Evolutionary conservation across 1,140 invertebrate species (phyloP).

Genomic region (Papilio polytes): DNA sequence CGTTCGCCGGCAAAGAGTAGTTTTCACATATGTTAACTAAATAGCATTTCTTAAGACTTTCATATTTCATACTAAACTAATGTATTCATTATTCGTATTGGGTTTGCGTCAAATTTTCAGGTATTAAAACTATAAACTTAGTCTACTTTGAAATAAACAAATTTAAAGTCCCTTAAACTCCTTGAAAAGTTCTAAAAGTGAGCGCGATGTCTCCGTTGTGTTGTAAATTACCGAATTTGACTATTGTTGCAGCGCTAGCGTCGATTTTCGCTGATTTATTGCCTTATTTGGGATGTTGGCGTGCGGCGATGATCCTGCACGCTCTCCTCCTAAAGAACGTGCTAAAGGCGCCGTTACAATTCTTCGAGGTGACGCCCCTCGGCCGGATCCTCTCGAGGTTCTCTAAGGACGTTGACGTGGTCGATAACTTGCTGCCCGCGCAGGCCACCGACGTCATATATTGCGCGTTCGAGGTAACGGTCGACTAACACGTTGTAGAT

Average conservation of each 20-base stretch:
- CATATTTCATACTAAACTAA: slow-evolving; percentile 56
- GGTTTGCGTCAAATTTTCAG: not conserved
- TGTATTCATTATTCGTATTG: slow-evolving; percentile 74
- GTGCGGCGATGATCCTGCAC: slow-evolving; percentile 91
- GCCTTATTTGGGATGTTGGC: slow-evolving; percentile 88
- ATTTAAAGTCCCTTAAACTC: not conserved
- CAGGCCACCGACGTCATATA: slow-evolving; percentile 89
- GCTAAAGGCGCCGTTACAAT: slow-evolving; percentile 89
- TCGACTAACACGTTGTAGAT: not conserved
- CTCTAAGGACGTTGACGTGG: slow-evolving; percentile 90
- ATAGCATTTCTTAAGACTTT: not conserved
- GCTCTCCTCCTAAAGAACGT: slow-evolving; percentile 89
- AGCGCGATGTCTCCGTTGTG: not conserved
- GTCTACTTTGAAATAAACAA: not conserved
- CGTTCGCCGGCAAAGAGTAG: slow-evolving; percentile 17
- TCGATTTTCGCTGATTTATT: slow-evolving; percentile 89
- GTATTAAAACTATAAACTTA: not conserved
- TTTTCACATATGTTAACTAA: not conserved
- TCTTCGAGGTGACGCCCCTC: slow-evolving; percentile 95
- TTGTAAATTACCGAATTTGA: slow-evolving; percentile 37
- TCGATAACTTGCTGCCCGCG: slow-evolving; percentile 90
- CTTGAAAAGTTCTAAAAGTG: not conserved
- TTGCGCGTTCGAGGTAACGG: slow-evolving; percentile 92
- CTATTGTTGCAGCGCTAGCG: slow-evolving; percentile 86
- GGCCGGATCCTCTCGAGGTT: slow-evolving; percentile 95